Percentiles rank a stretch among this genome's conserved stretches.
These are phyloP conservation scores for Scleropages formosus DNA, from an alignment of 2,797 vertebrate species.

Conservation along the genomic window DNA sequence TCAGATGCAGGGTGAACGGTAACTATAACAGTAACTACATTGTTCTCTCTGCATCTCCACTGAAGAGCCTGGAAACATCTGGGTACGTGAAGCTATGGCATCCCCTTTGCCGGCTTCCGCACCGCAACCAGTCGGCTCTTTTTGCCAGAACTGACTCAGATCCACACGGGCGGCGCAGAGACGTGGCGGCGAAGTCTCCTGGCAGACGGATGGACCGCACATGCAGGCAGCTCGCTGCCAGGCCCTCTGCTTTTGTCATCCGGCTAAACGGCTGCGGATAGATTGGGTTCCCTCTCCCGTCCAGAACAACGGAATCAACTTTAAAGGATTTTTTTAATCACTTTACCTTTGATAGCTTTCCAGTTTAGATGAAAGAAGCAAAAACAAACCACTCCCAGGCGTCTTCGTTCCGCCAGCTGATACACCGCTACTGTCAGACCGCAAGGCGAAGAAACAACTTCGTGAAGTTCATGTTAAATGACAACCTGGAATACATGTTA, in stretches of 20 bases:
- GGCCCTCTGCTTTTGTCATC: constrained; percentile 19
- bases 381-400: constrained; percentile 19
- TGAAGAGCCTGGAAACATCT: too few species aligned
- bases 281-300: not conserved
- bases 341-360: constrained; percentile 17
- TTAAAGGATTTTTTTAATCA: constrained; percentile 22
- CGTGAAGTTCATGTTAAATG: not conserved
- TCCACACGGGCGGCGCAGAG: not conserved
- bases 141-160: constrained; percentile 15
- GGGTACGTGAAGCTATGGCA: not conserved
- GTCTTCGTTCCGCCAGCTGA: not conserved
- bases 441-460: not conserved
- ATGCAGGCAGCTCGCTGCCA: constrained; percentile 19
- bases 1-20: not conserved
- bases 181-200: not conserved
- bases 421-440: not conserved
- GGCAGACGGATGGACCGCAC: constrained; percentile 11
- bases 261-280: not conserved
- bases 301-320: constrained; percentile 16
- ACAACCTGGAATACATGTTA: not conserved
- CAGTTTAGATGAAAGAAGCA: constrained; percentile 24
- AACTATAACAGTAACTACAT: not conserved
- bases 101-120: not conserved
- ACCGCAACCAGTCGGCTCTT: not conserved
- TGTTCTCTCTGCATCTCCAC: too few species aligned